Evolutionary conservation across 2,888 invertebrate species (phyloP).

Genomic region (Cheilosia scutellata): DNA sequence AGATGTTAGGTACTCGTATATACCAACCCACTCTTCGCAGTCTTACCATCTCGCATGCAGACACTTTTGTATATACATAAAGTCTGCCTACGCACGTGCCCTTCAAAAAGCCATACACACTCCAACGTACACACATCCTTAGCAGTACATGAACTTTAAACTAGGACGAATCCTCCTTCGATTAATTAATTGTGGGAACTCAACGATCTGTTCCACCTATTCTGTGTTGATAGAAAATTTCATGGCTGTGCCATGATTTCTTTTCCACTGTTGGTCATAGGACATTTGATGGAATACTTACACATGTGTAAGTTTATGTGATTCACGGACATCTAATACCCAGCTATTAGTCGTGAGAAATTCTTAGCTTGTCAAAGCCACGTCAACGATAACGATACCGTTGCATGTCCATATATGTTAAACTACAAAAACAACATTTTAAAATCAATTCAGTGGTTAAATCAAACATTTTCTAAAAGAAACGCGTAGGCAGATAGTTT

Average conservation of each 20-base stretch:
- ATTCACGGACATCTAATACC: background rate
- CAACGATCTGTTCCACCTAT: conserved; percentile 49
- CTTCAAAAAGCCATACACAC: conserved; percentile 6
- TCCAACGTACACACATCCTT: background rate
- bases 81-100: background rate
- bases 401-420: background rate
- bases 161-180: conserved; percentile 50
- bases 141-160: conserved; percentile 62
- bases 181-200: conserved; percentile 71
- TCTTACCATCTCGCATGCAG: background rate
- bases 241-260: conserved; percentile 2
- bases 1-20: background rate
- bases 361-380: conserved; percentile 68
- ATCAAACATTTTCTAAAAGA: conserved; percentile 18
- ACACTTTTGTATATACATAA: background rate
- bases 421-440: background rate
- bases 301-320: background rate
- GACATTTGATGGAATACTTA: conserved; percentile 31
- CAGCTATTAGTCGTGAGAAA: conserved; percentile 57
- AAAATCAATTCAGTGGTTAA: conserved; percentile 15
- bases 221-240: conserved; percentile 54
- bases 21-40: background rate
- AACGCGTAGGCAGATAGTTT: conserved; percentile 59
- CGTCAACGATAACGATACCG: conserved; percentile 52
- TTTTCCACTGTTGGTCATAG: conserved; percentile 14